phyloP scores from a whole-genome alignment of 1,140 invertebrate genomes.

The Limonius californicus region DNA sequence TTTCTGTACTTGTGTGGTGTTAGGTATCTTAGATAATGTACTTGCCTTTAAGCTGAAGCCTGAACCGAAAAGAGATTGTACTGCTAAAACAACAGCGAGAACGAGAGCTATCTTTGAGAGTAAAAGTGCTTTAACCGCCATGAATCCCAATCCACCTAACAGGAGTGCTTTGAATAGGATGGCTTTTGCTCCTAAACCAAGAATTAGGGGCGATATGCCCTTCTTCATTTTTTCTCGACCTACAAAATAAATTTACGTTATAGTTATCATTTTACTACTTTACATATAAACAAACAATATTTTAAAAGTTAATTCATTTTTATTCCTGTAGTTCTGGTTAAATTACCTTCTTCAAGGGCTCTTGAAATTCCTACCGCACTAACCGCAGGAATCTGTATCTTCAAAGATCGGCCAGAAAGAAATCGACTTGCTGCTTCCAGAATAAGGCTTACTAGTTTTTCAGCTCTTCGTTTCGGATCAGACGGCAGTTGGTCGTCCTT shows the following conservation, averaged over 20 bases:
- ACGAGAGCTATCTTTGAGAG: slow-evolving; percentile 72
- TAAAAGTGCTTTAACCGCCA: slow-evolving; percentile 70
- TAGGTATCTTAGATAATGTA: background rate
- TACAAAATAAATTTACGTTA: no score
- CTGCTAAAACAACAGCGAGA: slow-evolving; percentile 60
- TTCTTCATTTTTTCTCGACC: slow-evolving; percentile 58
- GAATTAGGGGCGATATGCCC: slow-evolving; percentile 58
- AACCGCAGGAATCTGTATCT: slow-evolving; percentile 42
- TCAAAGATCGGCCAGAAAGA: background rate
- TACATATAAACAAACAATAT: no score
- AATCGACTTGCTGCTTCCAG: background rate
- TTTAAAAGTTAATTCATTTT: no score
- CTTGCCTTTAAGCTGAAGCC: slow-evolving; percentile 34
- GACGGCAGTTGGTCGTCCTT: slow-evolving; percentile 42
- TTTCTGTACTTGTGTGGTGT: no score
- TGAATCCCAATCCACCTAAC: slow-evolving; percentile 62
- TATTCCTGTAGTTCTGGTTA: no score
- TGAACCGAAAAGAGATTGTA: slow-evolving; percentile 60
- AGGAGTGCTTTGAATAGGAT: slow-evolving; percentile 64
- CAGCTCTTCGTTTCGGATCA: slow-evolving; percentile 47
- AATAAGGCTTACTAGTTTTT: background rate
- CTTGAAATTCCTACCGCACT: slow-evolving; percentile 51
- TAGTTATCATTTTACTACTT: no score
- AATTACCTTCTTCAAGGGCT: background rate
- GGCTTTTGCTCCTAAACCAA: slow-evolving; percentile 58